Conservation (phyloP, 2,113 vertebrate genomes). For the Ammodytes marinus region DNA sequence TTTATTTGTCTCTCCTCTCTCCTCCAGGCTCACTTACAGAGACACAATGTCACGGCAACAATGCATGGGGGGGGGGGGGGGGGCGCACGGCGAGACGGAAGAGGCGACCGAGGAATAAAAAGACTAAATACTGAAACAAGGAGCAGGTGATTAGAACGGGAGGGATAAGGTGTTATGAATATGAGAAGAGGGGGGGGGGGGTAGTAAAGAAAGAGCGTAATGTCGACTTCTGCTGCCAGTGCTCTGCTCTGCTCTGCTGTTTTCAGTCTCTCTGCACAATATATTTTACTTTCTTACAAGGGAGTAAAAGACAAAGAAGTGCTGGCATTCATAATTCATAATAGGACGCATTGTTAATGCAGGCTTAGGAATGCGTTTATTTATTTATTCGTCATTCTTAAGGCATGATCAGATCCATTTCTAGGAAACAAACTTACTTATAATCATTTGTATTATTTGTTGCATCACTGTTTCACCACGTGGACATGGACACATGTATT, state of each 20-base stretch:
- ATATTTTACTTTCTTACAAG: slow-evolving; percentile 5
- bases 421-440: slow-evolving; percentile 9
- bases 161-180: background rate
- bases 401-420: background rate
- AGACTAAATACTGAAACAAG: slow-evolving; percentile 7
- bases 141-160: slow-evolving; percentile 52
- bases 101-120: slow-evolving; percentile 12
- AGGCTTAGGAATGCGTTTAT: slow-evolving; percentile 22
- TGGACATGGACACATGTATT: background rate
- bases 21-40: slow-evolving; percentile 69
- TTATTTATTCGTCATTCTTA: background rate
- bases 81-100: slow-evolving; percentile 6
- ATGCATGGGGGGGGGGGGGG: slow-evolving; percentile 23
- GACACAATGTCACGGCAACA: slow-evolving; percentile 58
- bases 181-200: slow-evolving; percentile 34
- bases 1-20: slow-evolving; percentile 75
- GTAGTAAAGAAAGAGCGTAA: too few relatives aligned
- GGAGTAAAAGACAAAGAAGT: slow-evolving; percentile 18
- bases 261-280: background rate
- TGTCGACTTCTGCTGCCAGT: background rate
- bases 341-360: slow-evolving; percentile 10
- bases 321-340: slow-evolving; percentile 35
- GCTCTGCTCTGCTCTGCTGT: slow-evolving; percentile 34
- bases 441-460: slow-evolving; percentile 30
- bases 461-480: slow-evolving; percentile 7